phyloP scores from a whole-genome alignment of 2,113 vertebrate genomes.

The Pogona vitticeps region DNA sequence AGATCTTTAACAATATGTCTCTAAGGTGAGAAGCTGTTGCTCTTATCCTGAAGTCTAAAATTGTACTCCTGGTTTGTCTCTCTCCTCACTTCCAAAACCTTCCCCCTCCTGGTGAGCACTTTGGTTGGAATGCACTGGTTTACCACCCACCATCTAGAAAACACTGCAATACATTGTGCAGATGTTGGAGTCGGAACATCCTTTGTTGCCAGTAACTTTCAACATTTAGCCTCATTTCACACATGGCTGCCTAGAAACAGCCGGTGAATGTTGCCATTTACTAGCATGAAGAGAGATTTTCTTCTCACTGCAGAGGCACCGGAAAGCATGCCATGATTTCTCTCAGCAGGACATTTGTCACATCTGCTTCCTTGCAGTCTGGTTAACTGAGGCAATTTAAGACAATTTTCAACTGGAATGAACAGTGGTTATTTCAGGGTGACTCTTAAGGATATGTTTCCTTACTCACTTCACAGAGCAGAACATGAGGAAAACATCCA shows the following conservation, averaged over 20 bases:
- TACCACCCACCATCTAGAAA: neutral
- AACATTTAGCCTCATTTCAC: constrained; percentile 51
- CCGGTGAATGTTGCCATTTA: constrained; percentile 37
- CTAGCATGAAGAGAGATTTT: constrained; percentile 5
- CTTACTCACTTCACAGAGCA: neutral
- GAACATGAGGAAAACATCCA: too few relatives aligned
- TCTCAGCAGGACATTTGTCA: neutral
- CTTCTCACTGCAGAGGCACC: constrained; percentile 1
- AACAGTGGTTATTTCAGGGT: constrained; percentile 12
- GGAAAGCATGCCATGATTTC: constrained; percentile 2
- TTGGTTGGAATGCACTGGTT: neutral
- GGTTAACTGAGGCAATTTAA: constrained; percentile 12
- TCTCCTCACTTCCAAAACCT: neutral
- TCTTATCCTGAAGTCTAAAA: neutral
- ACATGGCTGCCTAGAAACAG: constrained; percentile 45
- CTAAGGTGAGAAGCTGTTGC: neutral
- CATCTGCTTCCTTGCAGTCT: constrained; percentile 22
- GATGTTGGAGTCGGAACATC: constrained; percentile 46
- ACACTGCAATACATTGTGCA: constrained; percentile 37
- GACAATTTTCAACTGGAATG: constrained; percentile 17
- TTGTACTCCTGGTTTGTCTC: too few relatives aligned
- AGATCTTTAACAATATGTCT: too few relatives aligned
- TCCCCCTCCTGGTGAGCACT: neutral
- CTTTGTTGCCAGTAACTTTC: constrained; percentile 48
- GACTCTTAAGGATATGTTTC: constrained; percentile 10